Percentiles rank a stretch among this genome's conserved stretches.
These are phyloP conservation scores for Porites lutea DNA, from an alignment of 64 coral and sea anemone genomes.

Conservation along the genomic window DNA sequence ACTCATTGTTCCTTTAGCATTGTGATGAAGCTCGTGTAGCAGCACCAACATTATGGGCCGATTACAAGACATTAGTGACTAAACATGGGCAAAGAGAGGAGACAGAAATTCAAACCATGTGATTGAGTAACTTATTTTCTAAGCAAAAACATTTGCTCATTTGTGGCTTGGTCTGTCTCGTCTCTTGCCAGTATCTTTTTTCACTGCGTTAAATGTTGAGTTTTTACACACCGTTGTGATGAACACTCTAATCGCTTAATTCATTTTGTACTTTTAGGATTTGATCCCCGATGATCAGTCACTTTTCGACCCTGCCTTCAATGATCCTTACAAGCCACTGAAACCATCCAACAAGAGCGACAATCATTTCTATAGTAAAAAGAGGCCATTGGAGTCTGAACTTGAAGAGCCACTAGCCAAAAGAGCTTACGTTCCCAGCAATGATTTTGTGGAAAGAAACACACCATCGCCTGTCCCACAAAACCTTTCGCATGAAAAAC, in stretches of 20 bases:
- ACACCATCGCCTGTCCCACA: constrained; percentile 90
- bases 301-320: constrained; percentile 88
- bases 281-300: constrained; percentile 96
- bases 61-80: background rate
- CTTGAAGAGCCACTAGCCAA: constrained; percentile 91
- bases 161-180: background rate
- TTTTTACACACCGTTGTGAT: background rate
- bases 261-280: constrained; percentile 54
- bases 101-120: background rate
- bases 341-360: constrained; percentile 85
- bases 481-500: constrained; percentile 83
- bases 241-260: background rate
- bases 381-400: constrained; percentile 80
- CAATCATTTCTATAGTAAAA: constrained; percentile 75
- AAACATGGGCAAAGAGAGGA: background rate
- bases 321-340: constrained; percentile 91
- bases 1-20: constrained; percentile 44
- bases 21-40: constrained; percentile 7
- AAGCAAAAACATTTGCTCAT: background rate
- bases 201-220: background rate
- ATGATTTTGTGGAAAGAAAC: constrained; percentile 94
- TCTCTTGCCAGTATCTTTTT: background rate
- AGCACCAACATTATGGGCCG: background rate
- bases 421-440: constrained; percentile 79
- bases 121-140: background rate